Evolutionary conservation across 2,888 invertebrate species (phyloP), one percentile per base, ranked within the genome.

Genomic region (Silvanus unidentatus): DNA sequence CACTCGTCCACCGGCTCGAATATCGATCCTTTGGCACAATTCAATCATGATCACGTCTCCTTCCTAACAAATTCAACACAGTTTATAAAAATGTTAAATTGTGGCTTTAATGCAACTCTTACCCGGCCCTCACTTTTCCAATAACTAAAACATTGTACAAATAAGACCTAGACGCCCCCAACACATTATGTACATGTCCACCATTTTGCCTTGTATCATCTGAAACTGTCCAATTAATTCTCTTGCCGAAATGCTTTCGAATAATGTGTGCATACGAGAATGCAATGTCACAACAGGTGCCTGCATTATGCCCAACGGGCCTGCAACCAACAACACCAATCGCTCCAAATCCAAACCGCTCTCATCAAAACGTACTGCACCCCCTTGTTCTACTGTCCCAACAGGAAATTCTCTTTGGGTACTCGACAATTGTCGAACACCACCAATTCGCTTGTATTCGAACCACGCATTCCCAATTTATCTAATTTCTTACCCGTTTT

Each of bases 401-500:
- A n/a, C n/a, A 99, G 74, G 8, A 98, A 66, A 70, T 98, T 95
- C 57, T 78, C 72, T 2, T 78, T 91, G 68, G 82, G 82, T 52
- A 95, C 88, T 78, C 89, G 88, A 59, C 96, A 91, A 66, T 99
- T 86, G 69, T 99, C 92, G 70, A 99, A 99, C 28, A 99, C 86
- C n/a, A n/a, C n/a, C 30, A 99, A 75, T 74, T 99, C 99, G 36
- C 85, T 79, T 0, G 99, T 99, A 59, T 88, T 93, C 0, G 98
- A 99, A 0, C 99, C 99, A 51, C 99, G 78, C 92, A 99, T 98
- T 15, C 99, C 99, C 0, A 99, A 72, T 72, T 99, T 99, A 67
- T 99, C 96, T 38, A 99, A 73, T 66, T 97, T 97, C 57, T 83
- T 88, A 1, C 88, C 92, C 0, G 86, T 82, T 39, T 80, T 82